Evolutionary conservation across 2,888 invertebrate species (phyloP).

Genomic region (Ophion obscuratus): DNA sequence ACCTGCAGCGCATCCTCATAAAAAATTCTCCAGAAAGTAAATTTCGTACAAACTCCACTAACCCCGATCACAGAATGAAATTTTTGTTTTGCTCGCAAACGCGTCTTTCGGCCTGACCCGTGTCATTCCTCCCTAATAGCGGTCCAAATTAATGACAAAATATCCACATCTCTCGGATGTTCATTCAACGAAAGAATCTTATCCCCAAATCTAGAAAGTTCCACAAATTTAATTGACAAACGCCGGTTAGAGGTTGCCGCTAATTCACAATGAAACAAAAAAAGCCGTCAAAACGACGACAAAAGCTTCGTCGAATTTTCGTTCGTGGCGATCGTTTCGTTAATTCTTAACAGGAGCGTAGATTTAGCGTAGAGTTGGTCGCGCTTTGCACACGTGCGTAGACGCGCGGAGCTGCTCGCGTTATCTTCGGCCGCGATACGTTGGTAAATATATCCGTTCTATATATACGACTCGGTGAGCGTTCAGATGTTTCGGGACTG

Average conservation of each 20-base stretch:
- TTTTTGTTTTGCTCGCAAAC: too few relatives aligned
- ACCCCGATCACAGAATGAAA: too few relatives aligned
- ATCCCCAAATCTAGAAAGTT: neutral
- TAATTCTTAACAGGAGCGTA: constrained; percentile 63
- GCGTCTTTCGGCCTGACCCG: too few relatives aligned
- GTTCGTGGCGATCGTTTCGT: constrained; percentile 51
- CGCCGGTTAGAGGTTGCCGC: neutral
- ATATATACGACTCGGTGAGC: too few relatives aligned
- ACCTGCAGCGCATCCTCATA: too few relatives aligned
- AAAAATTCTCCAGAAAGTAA: too few relatives aligned
- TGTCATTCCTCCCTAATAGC: too few relatives aligned
- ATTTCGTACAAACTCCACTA: too few relatives aligned
- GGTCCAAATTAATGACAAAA: neutral
- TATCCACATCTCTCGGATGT: neutral
- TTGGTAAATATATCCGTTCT: too few relatives aligned
- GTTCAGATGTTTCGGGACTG: too few relatives aligned
- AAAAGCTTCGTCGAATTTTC: constrained; percentile 43
- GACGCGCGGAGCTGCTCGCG: neutral
- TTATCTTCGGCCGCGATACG: neutral
- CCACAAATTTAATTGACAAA: too few relatives aligned
- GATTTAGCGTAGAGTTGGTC: constrained; percentile 44
- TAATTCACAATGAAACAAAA: neutral
- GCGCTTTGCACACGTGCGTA: neutral
- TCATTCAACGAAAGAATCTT: neutral
- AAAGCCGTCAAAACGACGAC: constrained; percentile 35